Evolutionary conservation across 2,888 invertebrate genomes (phyloP).

Genomic region (Diabrotica balteata): DNA sequence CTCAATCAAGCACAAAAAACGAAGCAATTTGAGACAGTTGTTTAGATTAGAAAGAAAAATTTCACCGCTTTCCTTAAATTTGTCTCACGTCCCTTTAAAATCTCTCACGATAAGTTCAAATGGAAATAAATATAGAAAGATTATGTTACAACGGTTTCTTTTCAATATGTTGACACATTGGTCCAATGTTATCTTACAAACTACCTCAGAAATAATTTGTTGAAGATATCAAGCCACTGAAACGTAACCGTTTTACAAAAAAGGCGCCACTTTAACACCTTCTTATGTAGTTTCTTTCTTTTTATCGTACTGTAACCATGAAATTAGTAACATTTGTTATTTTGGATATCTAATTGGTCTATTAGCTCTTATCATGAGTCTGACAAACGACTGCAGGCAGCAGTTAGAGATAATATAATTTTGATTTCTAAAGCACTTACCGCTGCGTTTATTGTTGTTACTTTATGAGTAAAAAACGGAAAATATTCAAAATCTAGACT

Average conservation of each 20-base stretch:
- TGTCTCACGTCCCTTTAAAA: neutral
- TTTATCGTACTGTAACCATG: constrained; percentile 4
- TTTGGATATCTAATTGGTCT: constrained; percentile 4
- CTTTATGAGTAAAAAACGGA: no score
- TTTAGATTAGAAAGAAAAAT: neutral
- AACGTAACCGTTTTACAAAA: constrained; percentile 21
- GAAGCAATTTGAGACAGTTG: no score
- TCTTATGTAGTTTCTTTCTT: neutral
- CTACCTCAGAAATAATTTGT: constrained; percentile 19
- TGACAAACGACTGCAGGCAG: constrained; percentile 2
- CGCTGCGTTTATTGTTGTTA: no score
- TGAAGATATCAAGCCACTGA: constrained; percentile 23
- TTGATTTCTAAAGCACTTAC: no score
- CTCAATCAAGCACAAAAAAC: no score
- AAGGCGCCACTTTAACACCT: constrained; percentile 22
- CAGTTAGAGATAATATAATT: neutral
- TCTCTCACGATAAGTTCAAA: neutral
- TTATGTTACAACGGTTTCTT: constrained; percentile 5
- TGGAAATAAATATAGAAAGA: neutral
- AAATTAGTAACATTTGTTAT: constrained; percentile 9
- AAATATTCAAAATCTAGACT: no score
- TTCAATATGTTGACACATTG: constrained; percentile 17
- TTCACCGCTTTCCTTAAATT: neutral
- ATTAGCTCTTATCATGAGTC: neutral
- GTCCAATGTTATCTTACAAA: constrained; percentile 11